Evolutionary conservation across 2,113 vertebrate genomes (phyloP).

Genomic region (Mobula birostris): DNA sequence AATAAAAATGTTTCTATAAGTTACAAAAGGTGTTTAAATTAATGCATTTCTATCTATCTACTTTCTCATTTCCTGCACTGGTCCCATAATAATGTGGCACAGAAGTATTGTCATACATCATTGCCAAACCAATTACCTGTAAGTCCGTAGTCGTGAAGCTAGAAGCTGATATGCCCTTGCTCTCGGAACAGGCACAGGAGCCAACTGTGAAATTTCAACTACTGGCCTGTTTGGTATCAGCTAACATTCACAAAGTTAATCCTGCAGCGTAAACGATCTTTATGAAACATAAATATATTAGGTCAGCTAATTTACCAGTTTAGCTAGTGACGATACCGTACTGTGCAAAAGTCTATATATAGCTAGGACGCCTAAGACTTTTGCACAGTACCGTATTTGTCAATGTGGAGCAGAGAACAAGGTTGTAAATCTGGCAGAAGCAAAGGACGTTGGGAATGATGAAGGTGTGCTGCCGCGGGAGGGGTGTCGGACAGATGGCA

Average conservation of each 20-base stretch:
- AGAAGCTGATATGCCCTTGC: neutral
- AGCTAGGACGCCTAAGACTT: too few relatives aligned
- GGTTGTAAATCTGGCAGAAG: too few relatives aligned
- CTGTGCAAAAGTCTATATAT: too few relatives aligned
- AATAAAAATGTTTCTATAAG: conserved; percentile 14
- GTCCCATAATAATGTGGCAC: neutral
- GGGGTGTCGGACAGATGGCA: too few relatives aligned
- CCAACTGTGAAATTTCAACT: neutral
- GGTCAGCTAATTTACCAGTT: neutral
- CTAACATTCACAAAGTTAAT: too few relatives aligned
- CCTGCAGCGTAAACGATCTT: neutral
- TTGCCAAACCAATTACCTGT: neutral
- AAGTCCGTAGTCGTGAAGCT: neutral
- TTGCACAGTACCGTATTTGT: too few relatives aligned
- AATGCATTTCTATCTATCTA: neutral
- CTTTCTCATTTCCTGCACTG: neutral
- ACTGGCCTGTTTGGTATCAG: neutral
- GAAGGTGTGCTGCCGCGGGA: too few relatives aligned
- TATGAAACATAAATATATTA: neutral
- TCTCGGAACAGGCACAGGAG: neutral
- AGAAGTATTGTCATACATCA: neutral
- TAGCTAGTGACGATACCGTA: too few relatives aligned
- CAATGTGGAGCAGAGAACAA: too few relatives aligned
- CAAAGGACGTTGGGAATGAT: too few relatives aligned
- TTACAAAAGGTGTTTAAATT: neutral